A percentile compares a stretch with the other conserved stretches of the same genome.
These are phyloP conservation scores for Desmodus rotundus DNA, from an alignment of 2,113 vertebrate genomes.

Conservation along the genomic window DNA sequence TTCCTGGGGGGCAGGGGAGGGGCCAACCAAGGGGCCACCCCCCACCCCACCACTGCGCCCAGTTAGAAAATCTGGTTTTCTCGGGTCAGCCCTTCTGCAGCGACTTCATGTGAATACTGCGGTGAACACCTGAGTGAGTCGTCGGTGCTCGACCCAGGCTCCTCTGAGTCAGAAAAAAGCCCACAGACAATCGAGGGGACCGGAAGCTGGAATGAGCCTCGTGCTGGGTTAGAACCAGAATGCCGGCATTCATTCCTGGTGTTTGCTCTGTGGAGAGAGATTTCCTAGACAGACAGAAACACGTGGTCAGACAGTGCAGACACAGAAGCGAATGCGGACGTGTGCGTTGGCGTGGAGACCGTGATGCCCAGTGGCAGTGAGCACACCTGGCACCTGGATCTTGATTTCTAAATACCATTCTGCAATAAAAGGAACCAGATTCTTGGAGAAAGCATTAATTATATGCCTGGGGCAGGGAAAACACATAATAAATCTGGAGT, in stretches of 20 bases:
- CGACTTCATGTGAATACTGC: background rate
- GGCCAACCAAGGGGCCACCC: background rate
- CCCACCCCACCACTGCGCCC: background rate
- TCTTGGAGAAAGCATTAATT: background rate
- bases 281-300: background rate
- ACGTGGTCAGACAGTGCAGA: too few relatives aligned
- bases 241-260: background rate
- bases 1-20: too few relatives aligned
- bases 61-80: background rate
- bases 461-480: background rate
- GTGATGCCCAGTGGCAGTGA: background rate
- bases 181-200: background rate
- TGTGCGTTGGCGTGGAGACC: rapidly evolving
- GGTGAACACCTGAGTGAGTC: background rate
- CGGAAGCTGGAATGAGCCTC: background rate
- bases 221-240: background rate
- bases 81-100: background rate
- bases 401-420: background rate
- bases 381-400: background rate
- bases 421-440: too few relatives aligned
- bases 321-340: rapidly evolving
- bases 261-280: background rate
- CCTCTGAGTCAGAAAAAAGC: background rate
- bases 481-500: background rate
- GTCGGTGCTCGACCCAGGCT: background rate